A percentile compares a stretch with the other conserved stretches of the same genome.
Evolutionary conservation across 2,888 invertebrate genomes (phyloP).

Genomic region (Cheilosia soror): DNA sequence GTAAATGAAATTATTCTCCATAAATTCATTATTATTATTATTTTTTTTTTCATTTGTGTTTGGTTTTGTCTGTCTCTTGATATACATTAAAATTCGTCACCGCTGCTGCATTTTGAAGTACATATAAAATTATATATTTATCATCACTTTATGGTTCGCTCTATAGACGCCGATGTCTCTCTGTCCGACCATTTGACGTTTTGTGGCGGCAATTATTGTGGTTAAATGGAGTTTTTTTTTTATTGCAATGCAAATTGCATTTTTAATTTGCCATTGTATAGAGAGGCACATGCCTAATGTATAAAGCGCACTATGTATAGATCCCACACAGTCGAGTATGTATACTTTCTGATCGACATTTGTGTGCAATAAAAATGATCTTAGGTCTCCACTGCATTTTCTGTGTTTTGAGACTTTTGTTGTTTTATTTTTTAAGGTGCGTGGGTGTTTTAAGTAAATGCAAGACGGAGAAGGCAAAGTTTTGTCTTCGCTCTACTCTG

Average conservation of each 20-base stretch:
- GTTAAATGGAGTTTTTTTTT: conserved; percentile 36
- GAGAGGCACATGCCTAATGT: no score
- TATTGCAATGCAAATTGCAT: conserved; percentile 63
- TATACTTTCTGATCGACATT: conserved; percentile 13
- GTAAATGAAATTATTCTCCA: conserved; percentile 54
- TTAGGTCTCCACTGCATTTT: conserved; percentile 33
- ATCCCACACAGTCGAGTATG: conserved; percentile 30
- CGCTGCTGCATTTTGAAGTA: conserved; percentile 2
- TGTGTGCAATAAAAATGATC: conserved; percentile 43
- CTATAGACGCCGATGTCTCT: conserved; percentile 37
- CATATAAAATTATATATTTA: background rate
- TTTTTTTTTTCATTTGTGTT: background rate
- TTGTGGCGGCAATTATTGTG: conserved; percentile 46
- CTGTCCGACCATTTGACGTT: conserved; percentile 40
- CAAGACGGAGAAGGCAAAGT: conserved; percentile 21
- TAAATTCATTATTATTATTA: conserved; percentile 35
- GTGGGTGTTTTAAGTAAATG: conserved; percentile 45
- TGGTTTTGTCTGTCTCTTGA: background rate
- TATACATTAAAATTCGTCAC: conserved; percentile 31
- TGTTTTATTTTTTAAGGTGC: conserved; percentile 9
- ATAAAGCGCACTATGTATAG: conserved; percentile 25
- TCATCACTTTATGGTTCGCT: conserved; percentile 7
- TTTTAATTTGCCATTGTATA: conserved; percentile 63
- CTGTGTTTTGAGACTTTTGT: background rate
- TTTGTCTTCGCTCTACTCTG: background rate